Base-by-base conservation (phyloP, 2,113 vertebrate species). In the Lepus europaeus region DNA sequence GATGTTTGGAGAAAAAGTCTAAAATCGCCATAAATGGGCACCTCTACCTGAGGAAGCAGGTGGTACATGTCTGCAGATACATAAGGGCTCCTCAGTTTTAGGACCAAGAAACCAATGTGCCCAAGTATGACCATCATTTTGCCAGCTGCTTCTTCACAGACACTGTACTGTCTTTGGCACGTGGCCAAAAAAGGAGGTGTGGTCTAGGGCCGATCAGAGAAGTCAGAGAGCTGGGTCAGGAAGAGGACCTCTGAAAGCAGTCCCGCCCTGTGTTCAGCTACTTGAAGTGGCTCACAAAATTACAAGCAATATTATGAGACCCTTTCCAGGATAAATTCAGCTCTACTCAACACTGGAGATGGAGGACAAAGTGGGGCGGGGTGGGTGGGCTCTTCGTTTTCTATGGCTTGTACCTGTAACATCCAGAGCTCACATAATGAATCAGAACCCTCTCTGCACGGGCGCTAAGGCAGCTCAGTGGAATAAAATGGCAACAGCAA, bases 151-250 rank as follows among this genome's bases (percentile, higher is more conserved):
- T 45, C 76, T 61, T 76, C 22, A n/a, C 61, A 68, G 39, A 93
- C 36, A 89, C 1, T 59, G 56, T 59, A 45, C 45, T 17, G 19
- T 84, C 29, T 63, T 45, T 90, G 96, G 96, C 95, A 79, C 1
- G 17, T 2, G 36, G 87, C 93, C 96, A 92, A 78, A 95, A 95
- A 94, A 27, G 86, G 78, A 86, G 93, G 94, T 85, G 94, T 93
- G 94, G 95, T 74, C 83, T 39, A 25, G 25, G 63, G 68, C 4
- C 31, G 9, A 4, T 36, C 53, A 27, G 27, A 89, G 29, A 53
- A 45, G 23, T 29, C 23, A 17, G 23, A 85, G 5, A 49, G 25
- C 39, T 25, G 39, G 78, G 45, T 56, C 56, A 12, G 27, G 16
- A 36, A 51, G 13, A 74, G 22, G 2, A 33, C 31, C 53, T 74